phyloP scores from a whole-genome alignment of 2,113 vertebrate species.

The Perognathus longimembris region DNA sequence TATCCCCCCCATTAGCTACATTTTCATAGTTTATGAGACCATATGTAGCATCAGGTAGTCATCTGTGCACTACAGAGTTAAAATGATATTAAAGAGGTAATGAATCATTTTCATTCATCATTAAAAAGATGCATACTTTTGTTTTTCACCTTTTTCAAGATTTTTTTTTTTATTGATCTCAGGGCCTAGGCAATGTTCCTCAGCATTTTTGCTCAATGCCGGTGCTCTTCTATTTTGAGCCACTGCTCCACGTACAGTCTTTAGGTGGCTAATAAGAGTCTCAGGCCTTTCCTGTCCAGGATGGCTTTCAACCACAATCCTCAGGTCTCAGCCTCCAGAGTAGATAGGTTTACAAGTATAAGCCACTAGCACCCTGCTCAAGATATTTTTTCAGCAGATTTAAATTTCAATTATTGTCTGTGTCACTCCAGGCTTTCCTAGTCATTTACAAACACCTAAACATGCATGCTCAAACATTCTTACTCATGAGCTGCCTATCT shows the following conservation, averaged over 20 bases:
- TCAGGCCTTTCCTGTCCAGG: no score
- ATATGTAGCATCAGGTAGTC: background rate
- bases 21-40: background rate
- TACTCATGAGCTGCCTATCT: background rate
- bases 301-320: no score
- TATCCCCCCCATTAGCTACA: background rate
- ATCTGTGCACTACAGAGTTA: background rate
- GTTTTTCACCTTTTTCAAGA: background rate
- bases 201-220: no score
- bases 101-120: background rate
- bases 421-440: background rate
- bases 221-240: no score
- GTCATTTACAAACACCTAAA: background rate
- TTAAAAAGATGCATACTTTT: background rate
- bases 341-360: no score
- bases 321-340: no score
- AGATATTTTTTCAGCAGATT: conserved; percentile 3
- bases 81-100: background rate
- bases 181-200: no score
- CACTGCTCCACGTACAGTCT: no score
- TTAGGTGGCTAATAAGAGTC: no score
- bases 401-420: background rate
- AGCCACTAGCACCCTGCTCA: background rate
- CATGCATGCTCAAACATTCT: background rate
- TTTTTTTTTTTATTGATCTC: no score